Base-by-base conservation (phyloP, 2,888 invertebrate genomes). In the Deilephila elpenor region DNA sequence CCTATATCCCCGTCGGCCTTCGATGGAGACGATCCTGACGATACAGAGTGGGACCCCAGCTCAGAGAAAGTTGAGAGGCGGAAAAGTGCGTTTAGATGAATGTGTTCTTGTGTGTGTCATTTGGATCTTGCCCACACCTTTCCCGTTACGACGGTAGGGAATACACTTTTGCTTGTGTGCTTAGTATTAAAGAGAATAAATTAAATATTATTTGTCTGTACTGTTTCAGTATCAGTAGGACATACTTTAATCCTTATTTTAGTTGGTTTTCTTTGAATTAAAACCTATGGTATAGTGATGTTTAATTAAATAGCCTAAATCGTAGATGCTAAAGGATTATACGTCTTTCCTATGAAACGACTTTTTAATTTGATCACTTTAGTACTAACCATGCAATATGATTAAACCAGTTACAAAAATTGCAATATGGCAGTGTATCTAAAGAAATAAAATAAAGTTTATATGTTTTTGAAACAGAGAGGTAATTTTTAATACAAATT, bases 21-120 rank as follows among this genome's bases (percentile, higher is more conserved):
- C 91, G 97, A 97, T 78, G 97, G 97, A 80, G 97, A 97, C 86
- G 98, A 98, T 91, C 98, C 98, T 37, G 97, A 98, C 87, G 98
- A 98, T 93, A 97, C 96, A 7, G 98, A 98, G 86, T 98, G 98
- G 98, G 96, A 96, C 29, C 96, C 94, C 5, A 83, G 90, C 71
- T 87, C 87, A 1, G 95, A 90, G 73, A 89, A 86, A 51, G 67
- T 75, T 0, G 93, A 92, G 5, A 79, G 88, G 5, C 82, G 92
- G 51, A 91, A 88, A 71, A 85, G 83, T 71, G 77, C 86, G 2
- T 88, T 91, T 76, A 90, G 90, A 77, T 93, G 61, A 67, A 67
- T 67, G 56, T 56, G 56, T 56, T 4, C 51, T 51, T 51, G 17
- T 17, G 19, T 51, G 25, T 44, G 25, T 25, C 20, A 17, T 60